phyloP scores from a whole-genome alignment of 2,113 vertebrate species.

The Elanoides forficatus region DNA sequence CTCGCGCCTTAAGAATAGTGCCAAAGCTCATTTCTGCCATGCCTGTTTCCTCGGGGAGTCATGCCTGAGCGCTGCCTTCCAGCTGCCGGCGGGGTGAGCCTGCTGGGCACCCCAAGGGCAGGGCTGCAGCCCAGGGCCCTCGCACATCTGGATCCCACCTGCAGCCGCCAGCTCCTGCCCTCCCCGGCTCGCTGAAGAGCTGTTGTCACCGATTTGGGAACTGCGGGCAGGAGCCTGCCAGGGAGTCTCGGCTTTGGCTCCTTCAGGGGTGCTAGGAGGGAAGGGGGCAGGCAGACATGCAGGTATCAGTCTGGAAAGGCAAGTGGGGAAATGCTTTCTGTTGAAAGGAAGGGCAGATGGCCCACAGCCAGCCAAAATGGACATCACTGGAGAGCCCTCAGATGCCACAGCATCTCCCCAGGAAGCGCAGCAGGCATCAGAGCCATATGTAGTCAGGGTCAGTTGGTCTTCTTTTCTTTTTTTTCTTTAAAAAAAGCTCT shows the following conservation, averaged over 20 bases:
- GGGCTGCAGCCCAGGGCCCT: not conserved
- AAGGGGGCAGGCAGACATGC: not conserved
- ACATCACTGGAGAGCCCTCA: not conserved
- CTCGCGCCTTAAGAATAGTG: not conserved
- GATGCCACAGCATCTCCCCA: not conserved
- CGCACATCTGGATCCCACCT: constrained; percentile 43
- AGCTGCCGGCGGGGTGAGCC: not conserved
- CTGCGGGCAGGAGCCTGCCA: not conserved
- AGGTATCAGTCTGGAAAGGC: not conserved
- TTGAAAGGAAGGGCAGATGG: not conserved
- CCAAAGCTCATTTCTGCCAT: not conserved
- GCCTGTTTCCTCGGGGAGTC: not conserved
- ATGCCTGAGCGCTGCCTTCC: not conserved
- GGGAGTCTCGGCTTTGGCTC: not conserved
- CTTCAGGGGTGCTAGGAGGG: not conserved
- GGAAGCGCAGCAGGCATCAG: not conserved
- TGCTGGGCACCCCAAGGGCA: not conserved
- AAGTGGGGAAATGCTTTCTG: not conserved
- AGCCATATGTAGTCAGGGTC: fast-evolving
- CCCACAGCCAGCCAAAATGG: not conserved
- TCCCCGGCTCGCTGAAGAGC: not conserved
- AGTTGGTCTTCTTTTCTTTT: not conserved
- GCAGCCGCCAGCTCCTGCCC: not conserved
- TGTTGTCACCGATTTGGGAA: not conserved
- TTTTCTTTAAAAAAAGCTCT: not conserved